phyloP scores from a whole-genome alignment of 2,888 invertebrate species.

The Trypoxylon attenuatum region DNA sequence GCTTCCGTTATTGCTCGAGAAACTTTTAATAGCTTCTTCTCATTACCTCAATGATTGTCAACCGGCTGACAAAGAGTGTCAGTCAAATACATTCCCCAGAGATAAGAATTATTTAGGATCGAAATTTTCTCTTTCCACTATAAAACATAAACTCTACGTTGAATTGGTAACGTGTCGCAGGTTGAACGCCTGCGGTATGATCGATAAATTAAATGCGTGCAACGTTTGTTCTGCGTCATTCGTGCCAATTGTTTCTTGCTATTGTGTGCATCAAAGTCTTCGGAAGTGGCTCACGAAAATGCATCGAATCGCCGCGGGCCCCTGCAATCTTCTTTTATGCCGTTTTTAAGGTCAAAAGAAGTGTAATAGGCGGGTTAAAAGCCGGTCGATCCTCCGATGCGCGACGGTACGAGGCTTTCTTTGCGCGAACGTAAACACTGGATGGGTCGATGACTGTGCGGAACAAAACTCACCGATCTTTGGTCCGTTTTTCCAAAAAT shows the following conservation, averaged over 20 bases:
- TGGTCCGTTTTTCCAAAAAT: no score
- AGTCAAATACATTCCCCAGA: no score
- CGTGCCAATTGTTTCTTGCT: background rate
- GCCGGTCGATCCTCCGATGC: slow-evolving; percentile 44
- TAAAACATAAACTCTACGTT: no score
- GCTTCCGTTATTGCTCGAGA: no score
- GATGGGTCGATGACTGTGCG: slow-evolving; percentile 58
- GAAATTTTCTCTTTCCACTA: no score
- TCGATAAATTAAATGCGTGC: background rate
- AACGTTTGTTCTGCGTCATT: background rate
- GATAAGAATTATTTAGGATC: no score
- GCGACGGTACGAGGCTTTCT: slow-evolving; percentile 36
- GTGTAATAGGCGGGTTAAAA: slow-evolving; percentile 23
- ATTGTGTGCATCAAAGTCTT: background rate
- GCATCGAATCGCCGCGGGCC: background rate
- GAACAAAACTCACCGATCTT: no score
- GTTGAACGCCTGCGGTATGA: background rate
- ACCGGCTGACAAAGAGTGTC: no score
- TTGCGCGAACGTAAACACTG: slow-evolving; percentile 58
- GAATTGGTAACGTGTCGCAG: background rate
- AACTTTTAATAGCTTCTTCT: no score
- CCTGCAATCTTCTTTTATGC: no score
- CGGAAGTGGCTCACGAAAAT: background rate
- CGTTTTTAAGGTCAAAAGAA: slow-evolving; percentile 17
- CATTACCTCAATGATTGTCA: no score